A percentile compares a stretch with the other conserved stretches of the same genome.
phyloP scores from a whole-genome alignment of 1,140 invertebrate species.

The Drosophila willistoni region DNA sequence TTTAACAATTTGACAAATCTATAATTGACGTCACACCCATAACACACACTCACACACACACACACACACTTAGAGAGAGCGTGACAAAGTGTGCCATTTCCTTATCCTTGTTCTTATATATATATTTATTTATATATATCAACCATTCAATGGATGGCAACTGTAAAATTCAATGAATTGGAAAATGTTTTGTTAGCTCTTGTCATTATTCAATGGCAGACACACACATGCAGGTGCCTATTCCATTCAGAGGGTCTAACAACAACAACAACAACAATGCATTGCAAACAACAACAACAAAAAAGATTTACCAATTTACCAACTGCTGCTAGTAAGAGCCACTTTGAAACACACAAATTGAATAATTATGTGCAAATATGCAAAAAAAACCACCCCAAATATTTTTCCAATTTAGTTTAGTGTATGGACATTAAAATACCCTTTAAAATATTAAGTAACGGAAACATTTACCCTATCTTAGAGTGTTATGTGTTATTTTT shows the following conservation, averaged over 20 bases:
- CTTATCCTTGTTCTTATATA: slow-evolving; percentile 32
- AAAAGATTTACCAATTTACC: slow-evolving; percentile 25
- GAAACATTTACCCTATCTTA: too few species aligned
- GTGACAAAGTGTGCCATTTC: slow-evolving; percentile 60
- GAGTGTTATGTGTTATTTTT: too few species aligned
- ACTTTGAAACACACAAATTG: slow-evolving; percentile 52
- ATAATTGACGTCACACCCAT: slow-evolving; percentile 63
- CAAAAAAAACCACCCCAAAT: slow-evolving; percentile 19
- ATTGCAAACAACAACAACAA: not conserved
- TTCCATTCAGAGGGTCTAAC: slow-evolving; percentile 11
- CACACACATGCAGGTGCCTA: slow-evolving; percentile 42
- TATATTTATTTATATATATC: slow-evolving; percentile 45
- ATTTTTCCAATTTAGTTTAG: too few species aligned
- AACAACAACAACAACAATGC: slow-evolving; percentile 36
- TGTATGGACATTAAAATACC: not conserved
- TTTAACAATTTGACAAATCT: slow-evolving; percentile 81
- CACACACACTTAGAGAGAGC: not conserved
- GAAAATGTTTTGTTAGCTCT: slow-evolving; percentile 80
- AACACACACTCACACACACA: slow-evolving; percentile 20
- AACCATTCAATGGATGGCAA: slow-evolving; percentile 62
- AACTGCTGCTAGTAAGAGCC: slow-evolving; percentile 36
- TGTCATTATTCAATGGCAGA: slow-evolving; percentile 67
- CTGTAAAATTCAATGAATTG: slow-evolving; percentile 82
- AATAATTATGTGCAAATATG: slow-evolving; percentile 69
- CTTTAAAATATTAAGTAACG: not conserved